phyloP scores from a whole-genome alignment of 2,888 invertebrate species.

The Poecilobothrus nobilitatus region DNA sequence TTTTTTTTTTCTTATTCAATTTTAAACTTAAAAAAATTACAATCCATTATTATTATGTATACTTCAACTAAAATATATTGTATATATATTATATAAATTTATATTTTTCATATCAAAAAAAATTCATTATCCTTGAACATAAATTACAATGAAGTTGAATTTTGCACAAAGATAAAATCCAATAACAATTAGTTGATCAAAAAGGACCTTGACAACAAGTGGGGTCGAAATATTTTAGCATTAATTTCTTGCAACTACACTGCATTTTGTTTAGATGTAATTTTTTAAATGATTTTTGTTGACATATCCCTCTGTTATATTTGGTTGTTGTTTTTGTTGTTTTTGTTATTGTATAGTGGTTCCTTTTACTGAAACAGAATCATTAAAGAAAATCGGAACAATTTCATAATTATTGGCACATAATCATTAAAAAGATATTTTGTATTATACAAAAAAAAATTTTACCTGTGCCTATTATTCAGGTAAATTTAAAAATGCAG shows the following conservation, averaged over 20 bases:
- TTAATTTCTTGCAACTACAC: no score
- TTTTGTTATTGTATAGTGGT: no score
- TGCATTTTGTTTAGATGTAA: not conserved
- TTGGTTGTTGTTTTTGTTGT: no score
- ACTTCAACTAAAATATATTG: no score
- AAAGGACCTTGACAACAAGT: conserved; percentile 2
- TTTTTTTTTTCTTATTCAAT: no score
- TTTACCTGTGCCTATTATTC: not conserved
- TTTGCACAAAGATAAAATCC: not conserved
- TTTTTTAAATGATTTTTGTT: not conserved
- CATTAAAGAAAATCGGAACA: not conserved
- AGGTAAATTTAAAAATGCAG: not conserved
- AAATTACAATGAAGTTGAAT: not conserved
- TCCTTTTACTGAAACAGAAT: no score
- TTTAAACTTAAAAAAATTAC: no score
- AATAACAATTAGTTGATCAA: not conserved
- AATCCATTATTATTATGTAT: no score
- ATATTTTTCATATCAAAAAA: not conserved
- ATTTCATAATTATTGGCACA: conserved; percentile 1
- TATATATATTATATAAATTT: no score
- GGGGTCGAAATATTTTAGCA: not conserved
- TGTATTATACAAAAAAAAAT: not conserved
- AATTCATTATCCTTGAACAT: not conserved
- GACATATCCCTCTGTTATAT: not conserved
- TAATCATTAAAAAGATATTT: conserved; percentile 2